phyloP scores from a whole-genome alignment of 2,113 vertebrate species.

The Myrmophylax atrothorax region DNA sequence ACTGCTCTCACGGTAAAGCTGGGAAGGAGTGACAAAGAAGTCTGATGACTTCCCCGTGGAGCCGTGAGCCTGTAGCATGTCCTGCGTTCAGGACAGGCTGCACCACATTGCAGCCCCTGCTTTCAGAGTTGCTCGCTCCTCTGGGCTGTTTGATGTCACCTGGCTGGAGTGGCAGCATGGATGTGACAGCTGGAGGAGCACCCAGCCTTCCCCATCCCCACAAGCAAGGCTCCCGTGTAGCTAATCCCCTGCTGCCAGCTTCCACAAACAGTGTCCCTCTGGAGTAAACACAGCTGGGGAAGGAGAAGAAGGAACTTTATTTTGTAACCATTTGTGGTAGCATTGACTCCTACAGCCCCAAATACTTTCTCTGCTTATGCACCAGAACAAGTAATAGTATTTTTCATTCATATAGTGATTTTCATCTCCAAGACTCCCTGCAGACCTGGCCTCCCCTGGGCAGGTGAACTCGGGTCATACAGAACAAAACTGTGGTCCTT shows the following conservation, averaged over 20 bases:
- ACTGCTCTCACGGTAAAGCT: background rate
- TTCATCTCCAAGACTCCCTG: background rate
- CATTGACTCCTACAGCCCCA: background rate
- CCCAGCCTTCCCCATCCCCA: background rate
- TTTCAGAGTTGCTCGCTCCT: background rate
- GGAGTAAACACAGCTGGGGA: constrained; percentile 43
- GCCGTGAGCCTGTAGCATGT: background rate
- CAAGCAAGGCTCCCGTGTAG: background rate
- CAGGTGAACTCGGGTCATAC: background rate
- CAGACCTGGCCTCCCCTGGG: background rate
- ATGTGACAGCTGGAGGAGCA: background rate
- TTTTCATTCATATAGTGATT: background rate
- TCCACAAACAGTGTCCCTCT: background rate
- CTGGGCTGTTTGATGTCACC: background rate
- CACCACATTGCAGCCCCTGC: background rate
- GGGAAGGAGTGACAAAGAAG: background rate
- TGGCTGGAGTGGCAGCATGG: background rate
- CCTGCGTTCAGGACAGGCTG: background rate
- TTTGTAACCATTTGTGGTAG: constrained; percentile 1
- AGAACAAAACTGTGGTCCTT: background rate
- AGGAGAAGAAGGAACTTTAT: background rate
- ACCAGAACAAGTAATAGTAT: background rate
- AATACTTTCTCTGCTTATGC: background rate
- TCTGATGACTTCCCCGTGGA: background rate
- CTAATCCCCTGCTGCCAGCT: background rate